phyloP scores from a whole-genome alignment of 1,140 invertebrate genomes.

The Diachasmimorpha longicaudata region DNA sequence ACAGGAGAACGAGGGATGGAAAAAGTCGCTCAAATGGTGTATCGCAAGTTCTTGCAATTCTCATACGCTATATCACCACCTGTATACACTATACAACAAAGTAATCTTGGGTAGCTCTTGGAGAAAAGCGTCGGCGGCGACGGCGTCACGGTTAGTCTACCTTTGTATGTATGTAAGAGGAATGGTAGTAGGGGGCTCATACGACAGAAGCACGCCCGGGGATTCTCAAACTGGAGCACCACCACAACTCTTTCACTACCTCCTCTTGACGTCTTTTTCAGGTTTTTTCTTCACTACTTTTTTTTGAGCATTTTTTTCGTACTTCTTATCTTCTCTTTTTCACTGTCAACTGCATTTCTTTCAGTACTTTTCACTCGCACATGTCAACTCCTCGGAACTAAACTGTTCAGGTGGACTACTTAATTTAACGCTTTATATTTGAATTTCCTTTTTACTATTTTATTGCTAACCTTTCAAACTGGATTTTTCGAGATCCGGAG shows the following conservation, averaged over 20 bases:
- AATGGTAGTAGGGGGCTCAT: neutral
- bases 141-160: neutral
- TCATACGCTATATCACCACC: neutral
- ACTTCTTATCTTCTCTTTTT: neutral
- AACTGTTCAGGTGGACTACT: constrained; percentile 2
- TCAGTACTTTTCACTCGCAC: neutral
- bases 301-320: neutral
- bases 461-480: neutral
- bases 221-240: constrained; percentile 25
- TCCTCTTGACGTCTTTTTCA: constrained; percentile 9
- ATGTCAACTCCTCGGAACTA: neutral
- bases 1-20: neutral
- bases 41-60: neutral
- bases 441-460: neutral
- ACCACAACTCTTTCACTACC: constrained; percentile 10
- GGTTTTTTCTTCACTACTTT: neutral
- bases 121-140: neutral
- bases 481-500: neutral
- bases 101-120: neutral
- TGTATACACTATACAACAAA: constrained; percentile 1
- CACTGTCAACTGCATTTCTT: neutral
- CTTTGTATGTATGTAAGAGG: neutral
- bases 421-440: neutral
- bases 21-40: neutral
- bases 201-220: constrained; percentile 7